Percentiles rank a stretch among this genome's conserved stretches.
These are phyloP conservation scores for Trematomus bernacchii DNA, from an alignment of 2,797 vertebrate species.

Conservation along the genomic window DNA sequence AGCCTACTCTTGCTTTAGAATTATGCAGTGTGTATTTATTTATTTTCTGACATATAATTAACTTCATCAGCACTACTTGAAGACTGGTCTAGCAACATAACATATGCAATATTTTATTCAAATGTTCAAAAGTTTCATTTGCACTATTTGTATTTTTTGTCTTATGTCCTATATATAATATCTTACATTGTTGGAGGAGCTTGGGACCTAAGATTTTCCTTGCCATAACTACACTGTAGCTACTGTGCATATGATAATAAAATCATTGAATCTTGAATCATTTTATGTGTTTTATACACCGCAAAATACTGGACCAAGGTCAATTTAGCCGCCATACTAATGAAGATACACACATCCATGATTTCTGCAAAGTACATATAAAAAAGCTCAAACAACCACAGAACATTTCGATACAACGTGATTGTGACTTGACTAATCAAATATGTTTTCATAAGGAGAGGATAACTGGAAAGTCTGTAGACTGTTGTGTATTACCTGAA, in stretches of 20 bases:
- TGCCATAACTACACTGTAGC: too few species aligned
- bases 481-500: slow-evolving; percentile 27
- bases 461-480: slow-evolving; percentile 32
- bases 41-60: too few species aligned
- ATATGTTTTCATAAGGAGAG: slow-evolving; percentile 36
- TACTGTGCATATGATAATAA: too few species aligned
- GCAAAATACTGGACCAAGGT: background rate
- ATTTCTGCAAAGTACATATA: background rate
- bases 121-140: too few species aligned
- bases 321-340: background rate
- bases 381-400: slow-evolving; percentile 6
- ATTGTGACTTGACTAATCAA: slow-evolving; percentile 37
- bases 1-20: background rate
- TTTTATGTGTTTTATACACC: background rate
- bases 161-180: too few species aligned
- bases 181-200: too few species aligned
- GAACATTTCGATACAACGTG: background rate
- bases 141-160: too few species aligned
- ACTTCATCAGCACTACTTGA: too few species aligned
- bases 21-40: background rate
- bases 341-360: background rate
- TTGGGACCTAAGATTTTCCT: too few species aligned
- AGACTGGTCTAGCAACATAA: too few species aligned
- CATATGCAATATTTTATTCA: too few species aligned
- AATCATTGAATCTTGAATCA: background rate